Base-by-base conservation (phyloP, 2,888 invertebrate species). In the Eupithecia abbreviata region DNA sequence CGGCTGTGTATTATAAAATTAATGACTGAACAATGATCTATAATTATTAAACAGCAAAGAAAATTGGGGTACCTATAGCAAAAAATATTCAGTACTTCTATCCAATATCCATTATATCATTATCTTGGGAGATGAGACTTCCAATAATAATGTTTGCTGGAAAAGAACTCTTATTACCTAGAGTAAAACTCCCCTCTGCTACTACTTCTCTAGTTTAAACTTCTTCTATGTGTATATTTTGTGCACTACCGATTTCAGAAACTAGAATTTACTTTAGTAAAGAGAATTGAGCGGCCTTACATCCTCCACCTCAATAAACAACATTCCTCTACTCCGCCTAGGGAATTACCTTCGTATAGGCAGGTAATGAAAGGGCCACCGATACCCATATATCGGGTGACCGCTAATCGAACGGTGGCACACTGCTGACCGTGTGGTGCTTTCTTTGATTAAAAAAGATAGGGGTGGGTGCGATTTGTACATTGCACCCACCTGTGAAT, bases 401-500 rank as follows among this genome's bases (percentile, higher is more conserved):
- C 84, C 82, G 78, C 87, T 88, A 85, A 87, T 88, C 84, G 85
- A 87, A 87, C 83, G 81, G 79, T 80, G 82, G 79, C 81, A 78
- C 84, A 83, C 84, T 81, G 71, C 58, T 66, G 72, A 58, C 70
- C 74, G 65, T 55, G 55, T 71, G 45, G 68, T 71, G 77, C 80
- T 82, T 80, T 71, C 77, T 47, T 82, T 82, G 82, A 81, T 82
- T 82, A 82, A 80, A 82, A 79, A 82, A 78, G 77, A 79, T 75
- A n/a, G 45, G 62, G 41, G 62, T 62, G 30, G 15, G 65, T 12
- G 9, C 68, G n/a, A 74, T 69, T 71, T 58, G 47, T 75, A 30
- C 18, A 9, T 71, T 15, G 67, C 12, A 13, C 47, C 18, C n/a
- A 45, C 41, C 42, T 65, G 41, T 66, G 66, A 51, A 66, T 71